A percentile compares a stretch with the other conserved stretches of the same genome.
Conservation (phyloP, 2,113 vertebrate species). For the Fulmarus glacialis region DNA sequence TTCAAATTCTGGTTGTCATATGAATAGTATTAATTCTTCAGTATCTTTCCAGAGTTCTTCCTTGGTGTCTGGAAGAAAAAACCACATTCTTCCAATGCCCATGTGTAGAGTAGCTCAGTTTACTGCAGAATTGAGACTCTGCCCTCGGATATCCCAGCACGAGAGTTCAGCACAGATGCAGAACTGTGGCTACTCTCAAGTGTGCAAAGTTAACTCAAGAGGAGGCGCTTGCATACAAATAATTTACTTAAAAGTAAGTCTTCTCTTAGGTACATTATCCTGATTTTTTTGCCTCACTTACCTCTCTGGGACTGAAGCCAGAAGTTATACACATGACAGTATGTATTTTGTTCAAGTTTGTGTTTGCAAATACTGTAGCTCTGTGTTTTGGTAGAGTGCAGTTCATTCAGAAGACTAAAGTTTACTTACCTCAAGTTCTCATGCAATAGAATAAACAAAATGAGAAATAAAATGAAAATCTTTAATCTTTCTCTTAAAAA, state of each 20-base stretch:
- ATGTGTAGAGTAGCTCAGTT: background rate
- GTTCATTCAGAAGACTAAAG: background rate
- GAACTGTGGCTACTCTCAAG: background rate
- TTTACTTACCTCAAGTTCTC: background rate
- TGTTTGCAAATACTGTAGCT: background rate
- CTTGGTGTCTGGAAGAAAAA: background rate
- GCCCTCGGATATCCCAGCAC: background rate
- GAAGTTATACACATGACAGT: rapidly evolving
- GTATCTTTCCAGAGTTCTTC: background rate
- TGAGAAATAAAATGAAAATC: background rate
- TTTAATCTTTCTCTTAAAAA: background rate
- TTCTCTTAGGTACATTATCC: background rate
- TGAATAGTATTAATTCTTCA: background rate
- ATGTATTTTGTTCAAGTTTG: background rate
- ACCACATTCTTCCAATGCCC: rapidly evolving
- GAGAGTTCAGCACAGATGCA: background rate
- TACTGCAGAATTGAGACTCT: background rate
- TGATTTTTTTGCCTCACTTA: background rate
- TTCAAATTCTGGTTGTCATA: background rate
- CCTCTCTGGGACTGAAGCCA: background rate
- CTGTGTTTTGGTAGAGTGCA: background rate
- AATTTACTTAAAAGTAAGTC: background rate
- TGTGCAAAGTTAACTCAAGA: background rate
- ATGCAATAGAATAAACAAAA: background rate
- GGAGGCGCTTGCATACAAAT: background rate